Conservation (phyloP, 1,140 invertebrate genomes). For the Venustaconcha ellipsiformis region DNA sequence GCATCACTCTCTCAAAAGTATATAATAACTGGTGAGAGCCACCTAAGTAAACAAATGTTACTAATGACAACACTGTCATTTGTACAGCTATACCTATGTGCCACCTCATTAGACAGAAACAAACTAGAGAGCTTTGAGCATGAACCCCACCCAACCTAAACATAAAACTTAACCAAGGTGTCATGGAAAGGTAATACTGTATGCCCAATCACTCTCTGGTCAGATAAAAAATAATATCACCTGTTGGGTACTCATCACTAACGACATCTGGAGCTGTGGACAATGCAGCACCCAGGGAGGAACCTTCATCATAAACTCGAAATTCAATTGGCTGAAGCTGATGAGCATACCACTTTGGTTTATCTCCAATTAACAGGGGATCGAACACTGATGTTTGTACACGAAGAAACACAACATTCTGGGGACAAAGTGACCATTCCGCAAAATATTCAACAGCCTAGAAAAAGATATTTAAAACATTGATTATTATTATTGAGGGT, state of each 20-base stretch:
- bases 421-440: conserved; percentile 97
- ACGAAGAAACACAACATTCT: conserved; percentile 95
- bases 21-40: no score
- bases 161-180: no score
- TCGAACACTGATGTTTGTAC: conserved; percentile 97
- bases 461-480: conserved; percentile 19
- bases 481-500: no score
- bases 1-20: no score
- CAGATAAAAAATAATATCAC: conserved; percentile 43
- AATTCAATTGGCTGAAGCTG: conserved; percentile 91
- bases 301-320: conserved; percentile 87
- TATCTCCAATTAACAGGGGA: conserved; percentile 95
- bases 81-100: no score
- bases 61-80: no score
- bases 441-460: conserved; percentile 98
- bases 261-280: conserved; percentile 46
- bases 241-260: conserved; percentile 83
- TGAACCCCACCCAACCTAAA: no score
- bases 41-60: no score
- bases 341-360: conserved; percentile 92
- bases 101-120: no score
- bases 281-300: conserved; percentile 67
- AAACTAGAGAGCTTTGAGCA: no score
- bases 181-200: no score
- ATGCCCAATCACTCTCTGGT: no score